Evolutionary conservation across 35 echinoderm and acorn worm species (phyloP), one percentile per base, ranked within the genome.

Genomic region (Amphiura filiformis): DNA sequence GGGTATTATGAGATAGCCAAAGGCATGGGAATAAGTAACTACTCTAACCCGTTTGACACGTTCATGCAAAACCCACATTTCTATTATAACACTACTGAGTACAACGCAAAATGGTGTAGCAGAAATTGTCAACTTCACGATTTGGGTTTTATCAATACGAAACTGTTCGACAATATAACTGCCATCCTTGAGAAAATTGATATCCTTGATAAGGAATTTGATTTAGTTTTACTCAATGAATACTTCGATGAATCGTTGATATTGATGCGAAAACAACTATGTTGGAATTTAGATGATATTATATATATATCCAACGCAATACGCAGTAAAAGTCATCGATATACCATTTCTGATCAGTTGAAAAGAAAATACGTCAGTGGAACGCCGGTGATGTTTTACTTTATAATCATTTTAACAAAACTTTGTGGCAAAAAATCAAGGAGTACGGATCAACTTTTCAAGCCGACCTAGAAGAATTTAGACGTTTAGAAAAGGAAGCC

Each of bases 241-340:
- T 96, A 94, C 57, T 86, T 90, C 33, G 92, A 94, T 31, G 92
- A 94, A 81, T 94, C 92, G 34, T 30, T 94, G 31, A 39, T 94
- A n/a, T 35, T 94, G 23, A 22, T 94, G 52, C 79, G 57, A 23
- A 94, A 87, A 35, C 26, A 81, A 13, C 30, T 94, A 15, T 94
- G 92, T 39, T 94, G 92, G 92, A 88, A 87, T 17, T 87, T 81
- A 23, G 57, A 87, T 5, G 92, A 94, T 76, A 94, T 94, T 76
- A 33, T 90, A 1, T 90, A 94, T 39, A 34, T 94, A 37, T 86
- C 82, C 1, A 80, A 80, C 32, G 92, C 88, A 20, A 34, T 81
- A 31, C 76, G 87, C 31, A 89, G 83, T 37, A 57, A 89, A 42
- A 84, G 64, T 26, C 80, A 79, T 37, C 87, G 86, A 36, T 93